Percentiles rank a stretch among this genome's conserved stretches.
Evolutionary conservation across 2,797 vertebrate species (phyloP).

Genomic region (Caiman crocodilus): DNA sequence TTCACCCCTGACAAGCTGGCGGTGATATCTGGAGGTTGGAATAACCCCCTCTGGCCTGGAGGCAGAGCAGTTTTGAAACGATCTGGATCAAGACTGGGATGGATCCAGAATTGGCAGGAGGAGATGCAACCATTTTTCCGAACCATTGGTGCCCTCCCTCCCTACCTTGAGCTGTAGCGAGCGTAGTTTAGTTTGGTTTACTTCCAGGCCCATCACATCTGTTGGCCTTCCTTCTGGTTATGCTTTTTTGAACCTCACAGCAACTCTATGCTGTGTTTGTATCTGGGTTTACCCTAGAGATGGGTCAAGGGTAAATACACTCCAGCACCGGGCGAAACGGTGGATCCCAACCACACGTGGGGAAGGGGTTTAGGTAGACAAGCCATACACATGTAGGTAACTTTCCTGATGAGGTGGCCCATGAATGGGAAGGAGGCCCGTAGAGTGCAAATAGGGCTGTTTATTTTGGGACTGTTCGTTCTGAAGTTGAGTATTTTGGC

Average conservation of each 20-base stretch:
- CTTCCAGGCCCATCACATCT: rapidly evolving
- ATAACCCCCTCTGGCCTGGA: rapidly evolving
- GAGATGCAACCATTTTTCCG: background rate
- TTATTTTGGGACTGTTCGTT: background rate
- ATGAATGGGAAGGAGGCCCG: constrained; percentile 18
- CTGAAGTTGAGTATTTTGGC: background rate
- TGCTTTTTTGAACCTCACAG: rapidly evolving
- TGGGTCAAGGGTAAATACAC: rapidly evolving
- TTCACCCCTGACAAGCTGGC: too few relatives aligned
- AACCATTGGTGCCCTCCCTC: background rate
- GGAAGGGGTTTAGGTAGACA: background rate
- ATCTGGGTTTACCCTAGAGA: background rate
- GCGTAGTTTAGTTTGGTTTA: rapidly evolving
- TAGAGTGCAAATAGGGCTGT: constrained; percentile 25
- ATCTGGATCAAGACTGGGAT: background rate
- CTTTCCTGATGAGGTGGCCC: background rate
- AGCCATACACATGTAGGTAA: background rate
- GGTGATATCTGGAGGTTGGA: rapidly evolving
- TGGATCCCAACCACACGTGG: background rate
- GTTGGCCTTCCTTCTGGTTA: background rate
- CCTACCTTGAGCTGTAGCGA: background rate
- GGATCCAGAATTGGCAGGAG: background rate
- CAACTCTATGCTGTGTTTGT: background rate
- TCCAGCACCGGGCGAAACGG: background rate
- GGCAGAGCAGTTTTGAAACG: background rate